These are phyloP conservation scores for Pammene fasciana DNA, from an alignment of 2,888 invertebrate species.

Conservation along the genomic window DNA sequence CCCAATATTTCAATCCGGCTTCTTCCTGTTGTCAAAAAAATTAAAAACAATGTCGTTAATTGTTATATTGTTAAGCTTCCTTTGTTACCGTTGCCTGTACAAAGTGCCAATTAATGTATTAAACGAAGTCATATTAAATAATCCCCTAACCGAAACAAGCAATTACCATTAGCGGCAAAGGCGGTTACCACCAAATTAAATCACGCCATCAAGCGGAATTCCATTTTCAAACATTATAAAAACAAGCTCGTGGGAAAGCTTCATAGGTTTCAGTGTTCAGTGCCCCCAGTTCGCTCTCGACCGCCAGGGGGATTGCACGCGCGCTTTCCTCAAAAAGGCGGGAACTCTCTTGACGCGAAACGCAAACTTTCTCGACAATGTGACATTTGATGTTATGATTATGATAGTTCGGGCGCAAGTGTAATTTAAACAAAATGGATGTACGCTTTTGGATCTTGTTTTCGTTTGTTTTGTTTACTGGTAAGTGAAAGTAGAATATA, in stretches of 20 bases:
- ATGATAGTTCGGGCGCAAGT: slow-evolving; percentile 31
- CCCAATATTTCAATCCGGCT: no score
- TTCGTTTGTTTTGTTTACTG: slow-evolving; percentile 48
- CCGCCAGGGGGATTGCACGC: slow-evolving; percentile 48
- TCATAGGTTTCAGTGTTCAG: slow-evolving; percentile 31
- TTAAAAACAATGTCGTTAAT: no score
- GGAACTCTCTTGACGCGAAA: slow-evolving; percentile 53
- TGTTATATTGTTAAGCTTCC: no score
- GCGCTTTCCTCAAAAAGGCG: slow-evolving; percentile 48
- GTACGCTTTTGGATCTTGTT: slow-evolving; percentile 50
- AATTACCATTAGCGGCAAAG: slow-evolving; percentile 25
- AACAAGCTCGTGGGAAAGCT: slow-evolving; percentile 40
- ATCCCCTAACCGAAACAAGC: slow-evolving; percentile 19
- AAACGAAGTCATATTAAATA: slow-evolving; percentile 16
- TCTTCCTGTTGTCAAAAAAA: no score
- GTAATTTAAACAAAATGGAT: slow-evolving; percentile 55
- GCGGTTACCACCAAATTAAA: slow-evolving; percentile 44
- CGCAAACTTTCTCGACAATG: slow-evolving; percentile 38
- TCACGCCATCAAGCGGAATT: slow-evolving; percentile 45
- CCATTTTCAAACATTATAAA: slow-evolving; percentile 33
- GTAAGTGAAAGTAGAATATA: slow-evolving; percentile 48
- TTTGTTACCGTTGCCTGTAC: not conserved
- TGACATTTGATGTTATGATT: slow-evolving; percentile 40
- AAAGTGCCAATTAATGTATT: slow-evolving; percentile 4
- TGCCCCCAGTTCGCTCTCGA: slow-evolving; percentile 49